A percentile compares a stretch with the other conserved stretches of the same genome.
Conservation (phyloP, 2,888 invertebrate genomes). For the Branchellion lobata region DNA sequence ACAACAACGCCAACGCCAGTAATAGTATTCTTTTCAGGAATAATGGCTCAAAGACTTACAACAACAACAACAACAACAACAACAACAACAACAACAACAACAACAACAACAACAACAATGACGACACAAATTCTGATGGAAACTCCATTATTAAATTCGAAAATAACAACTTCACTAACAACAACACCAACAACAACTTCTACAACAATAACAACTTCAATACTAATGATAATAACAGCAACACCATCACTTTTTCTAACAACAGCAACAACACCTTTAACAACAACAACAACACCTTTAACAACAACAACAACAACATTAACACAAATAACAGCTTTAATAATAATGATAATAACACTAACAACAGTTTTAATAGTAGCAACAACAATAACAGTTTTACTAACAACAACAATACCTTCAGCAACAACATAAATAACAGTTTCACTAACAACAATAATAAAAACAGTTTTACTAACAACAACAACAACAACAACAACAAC, state of each 20-base stretch:
- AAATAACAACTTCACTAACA: not conserved
- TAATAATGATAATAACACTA: not conserved
- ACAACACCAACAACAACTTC: not conserved
- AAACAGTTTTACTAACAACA: not conserved
- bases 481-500: conserved; percentile 7
- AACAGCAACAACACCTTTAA: not conserved
- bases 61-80: not conserved
- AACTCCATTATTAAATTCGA: not conserved
- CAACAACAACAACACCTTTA: not conserved
- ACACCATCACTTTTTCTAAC: no score
- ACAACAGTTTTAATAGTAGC: not conserved
- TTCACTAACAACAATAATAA: not conserved
- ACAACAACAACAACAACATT: conserved; percentile 5
- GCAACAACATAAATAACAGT: conserved; percentile 7
- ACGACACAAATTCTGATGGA: no score
- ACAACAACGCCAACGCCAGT: no score
- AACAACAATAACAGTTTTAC: not conserved
- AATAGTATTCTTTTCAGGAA: not conserved
- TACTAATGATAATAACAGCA: not conserved
- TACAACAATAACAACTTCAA: not conserved
- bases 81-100: not conserved
- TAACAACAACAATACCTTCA: not conserved
- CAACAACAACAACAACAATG: not conserved
- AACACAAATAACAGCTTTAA: not conserved
- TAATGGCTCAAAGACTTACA: not conserved